These are phyloP conservation scores for Micropoecilia bifurca DNA, from an alignment of 2,797 vertebrate genomes.

Conservation along the genomic window DNA sequence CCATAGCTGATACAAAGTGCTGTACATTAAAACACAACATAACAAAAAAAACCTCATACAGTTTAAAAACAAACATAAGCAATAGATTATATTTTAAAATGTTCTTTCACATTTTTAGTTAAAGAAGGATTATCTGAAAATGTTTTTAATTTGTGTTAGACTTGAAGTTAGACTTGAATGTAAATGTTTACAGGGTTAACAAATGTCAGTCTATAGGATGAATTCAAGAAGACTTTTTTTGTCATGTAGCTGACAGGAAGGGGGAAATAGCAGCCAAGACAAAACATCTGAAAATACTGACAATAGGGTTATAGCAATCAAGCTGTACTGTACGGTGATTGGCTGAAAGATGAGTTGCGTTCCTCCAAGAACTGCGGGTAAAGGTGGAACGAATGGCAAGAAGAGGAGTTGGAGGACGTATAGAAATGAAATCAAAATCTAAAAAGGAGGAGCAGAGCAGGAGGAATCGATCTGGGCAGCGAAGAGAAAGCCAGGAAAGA, in stretches of 20 bases:
- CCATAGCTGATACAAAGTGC: too few relatives aligned
- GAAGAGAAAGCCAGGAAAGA: slow-evolving; percentile 38
- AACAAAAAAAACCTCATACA: too few relatives aligned
- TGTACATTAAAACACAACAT: too few relatives aligned
- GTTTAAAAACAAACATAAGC: background rate
- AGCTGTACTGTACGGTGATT: background rate
- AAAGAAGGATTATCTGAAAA: background rate
- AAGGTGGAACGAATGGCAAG: slow-evolving; percentile 6
- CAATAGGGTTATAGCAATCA: background rate
- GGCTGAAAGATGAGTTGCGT: slow-evolving; percentile 26
- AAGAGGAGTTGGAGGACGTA: slow-evolving; percentile 7
- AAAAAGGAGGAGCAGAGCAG: slow-evolving; percentile 15
- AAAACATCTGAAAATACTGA: slow-evolving; percentile 9
- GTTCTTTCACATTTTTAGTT: background rate
- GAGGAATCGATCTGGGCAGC: slow-evolving; percentile 42
- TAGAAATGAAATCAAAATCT: slow-evolving; percentile 18
- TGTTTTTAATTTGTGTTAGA: background rate
- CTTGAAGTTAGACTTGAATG: background rate
- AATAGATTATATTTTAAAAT: background rate
- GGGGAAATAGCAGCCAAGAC: background rate
- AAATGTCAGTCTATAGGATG: background rate
- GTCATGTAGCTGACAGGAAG: background rate
- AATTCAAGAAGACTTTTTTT: background rate
- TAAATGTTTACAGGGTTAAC: background rate
- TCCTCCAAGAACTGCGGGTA: background rate